A percentile compares a stretch with the other conserved stretches of the same genome.
Evolutionary conservation across 2,888 invertebrate species (phyloP).

Genomic region (Chymomyza caudatula): DNA sequence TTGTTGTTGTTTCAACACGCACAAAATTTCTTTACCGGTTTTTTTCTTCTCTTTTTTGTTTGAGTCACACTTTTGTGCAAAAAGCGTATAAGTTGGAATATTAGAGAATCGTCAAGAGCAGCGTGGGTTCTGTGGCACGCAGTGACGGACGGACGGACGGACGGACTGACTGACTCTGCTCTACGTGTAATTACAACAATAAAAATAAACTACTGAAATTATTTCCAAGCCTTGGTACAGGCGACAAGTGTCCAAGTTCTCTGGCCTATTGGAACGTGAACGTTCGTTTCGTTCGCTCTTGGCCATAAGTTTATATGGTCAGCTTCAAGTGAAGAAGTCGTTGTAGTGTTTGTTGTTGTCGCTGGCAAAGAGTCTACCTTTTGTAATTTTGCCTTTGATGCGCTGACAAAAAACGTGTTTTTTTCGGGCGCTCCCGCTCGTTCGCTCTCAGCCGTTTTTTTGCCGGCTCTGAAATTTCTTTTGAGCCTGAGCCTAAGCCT

Average conservation of each 20-base stretch:
- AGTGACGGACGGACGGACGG: constrained; percentile 21
- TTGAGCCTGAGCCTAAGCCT: constrained; percentile 28
- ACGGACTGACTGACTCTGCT: constrained; percentile 12
- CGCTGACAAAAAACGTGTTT: constrained; percentile 69
- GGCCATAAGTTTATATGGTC: constrained; percentile 68
- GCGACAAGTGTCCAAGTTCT: constrained; percentile 46
- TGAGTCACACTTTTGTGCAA: constrained; percentile 46
- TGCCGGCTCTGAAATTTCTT: constrained; percentile 57
- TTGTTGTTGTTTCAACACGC: constrained; percentile 40
- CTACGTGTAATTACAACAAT: constrained; percentile 68
- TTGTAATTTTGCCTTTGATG: constrained; percentile 38
- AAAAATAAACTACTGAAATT: constrained; percentile 69
- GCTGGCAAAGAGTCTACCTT: constrained; percentile 4
- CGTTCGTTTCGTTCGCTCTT: too few relatives aligned
- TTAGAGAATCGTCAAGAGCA: background rate
- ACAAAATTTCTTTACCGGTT: constrained; percentile 66
- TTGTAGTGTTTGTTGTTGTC: constrained; percentile 33
- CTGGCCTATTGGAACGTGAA: constrained; percentile 66
- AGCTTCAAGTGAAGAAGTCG: constrained; percentile 19
- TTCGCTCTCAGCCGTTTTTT: constrained; percentile 22
- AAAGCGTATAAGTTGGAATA: background rate
- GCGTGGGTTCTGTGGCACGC: constrained; percentile 11
- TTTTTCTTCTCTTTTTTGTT: constrained; percentile 31
- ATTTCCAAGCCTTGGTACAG: constrained; percentile 57
- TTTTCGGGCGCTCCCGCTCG: constrained; percentile 30